Conservation (phyloP, 2,888 invertebrate genomes). For the Pandemis cinnamomeana region DNA sequence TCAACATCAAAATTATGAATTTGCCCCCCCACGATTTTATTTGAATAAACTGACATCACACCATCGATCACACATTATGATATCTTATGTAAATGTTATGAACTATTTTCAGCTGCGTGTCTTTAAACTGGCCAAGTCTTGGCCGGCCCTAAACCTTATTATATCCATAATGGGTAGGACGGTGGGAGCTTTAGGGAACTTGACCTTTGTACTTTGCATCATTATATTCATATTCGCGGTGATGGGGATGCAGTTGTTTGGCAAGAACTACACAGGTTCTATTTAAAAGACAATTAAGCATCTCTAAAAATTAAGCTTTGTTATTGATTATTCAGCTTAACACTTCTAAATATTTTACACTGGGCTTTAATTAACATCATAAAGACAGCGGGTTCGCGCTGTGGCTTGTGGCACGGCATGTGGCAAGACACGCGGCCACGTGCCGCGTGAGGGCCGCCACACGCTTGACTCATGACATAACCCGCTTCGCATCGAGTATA, state of each 20-base stretch:
- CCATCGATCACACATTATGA: constrained; percentile 41
- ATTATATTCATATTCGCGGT: constrained; percentile 99
- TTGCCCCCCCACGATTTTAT: not conserved
- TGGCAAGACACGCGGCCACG: constrained; percentile 61
- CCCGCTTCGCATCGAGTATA: constrained; percentile 81
- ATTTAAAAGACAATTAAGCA: constrained; percentile 81
- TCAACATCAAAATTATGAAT: not conserved
- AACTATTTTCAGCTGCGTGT: constrained; percentile 93
- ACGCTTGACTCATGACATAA: constrained; percentile 80
- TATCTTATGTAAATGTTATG: constrained; percentile 67
- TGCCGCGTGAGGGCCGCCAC: constrained; percentile 69
- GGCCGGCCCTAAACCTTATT: constrained; percentile 97
- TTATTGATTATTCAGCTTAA: constrained; percentile 80
- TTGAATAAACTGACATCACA: constrained; percentile 18
- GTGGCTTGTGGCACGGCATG: constrained; percentile 80
- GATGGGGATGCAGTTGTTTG: constrained; percentile 98
- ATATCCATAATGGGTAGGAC: constrained; percentile 98
- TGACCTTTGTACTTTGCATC: constrained; percentile 97
- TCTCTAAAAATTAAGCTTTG: constrained; percentile 80
- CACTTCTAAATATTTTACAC: constrained; percentile 80
- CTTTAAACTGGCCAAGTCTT: constrained; percentile 98
- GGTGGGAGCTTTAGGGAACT: constrained; percentile 97
- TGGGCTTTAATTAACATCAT: constrained; percentile 82
- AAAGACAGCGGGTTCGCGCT: constrained; percentile 72
- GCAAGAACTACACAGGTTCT: constrained; percentile 92